Base-by-base conservation (phyloP, 2,888 invertebrate genomes). In the Drosophila antonietae region DNA sequence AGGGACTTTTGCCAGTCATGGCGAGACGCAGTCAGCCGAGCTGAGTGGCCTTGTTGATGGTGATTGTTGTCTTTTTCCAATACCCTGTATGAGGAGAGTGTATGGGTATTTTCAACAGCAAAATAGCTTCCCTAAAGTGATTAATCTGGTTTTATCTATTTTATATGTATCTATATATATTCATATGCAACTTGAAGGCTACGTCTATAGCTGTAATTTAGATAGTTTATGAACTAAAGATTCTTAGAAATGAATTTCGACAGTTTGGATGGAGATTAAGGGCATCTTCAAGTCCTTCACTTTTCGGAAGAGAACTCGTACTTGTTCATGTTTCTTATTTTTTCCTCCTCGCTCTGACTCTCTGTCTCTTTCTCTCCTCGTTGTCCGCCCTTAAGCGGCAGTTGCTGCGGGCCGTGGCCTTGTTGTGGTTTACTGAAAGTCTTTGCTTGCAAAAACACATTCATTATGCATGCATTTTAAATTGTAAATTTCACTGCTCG, bases 381-480 rank as follows among this genome's bases (percentile, higher is more conserved):
- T 12, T 14, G 20, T 14, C 20, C 20, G 44, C 58, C 70, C 35
- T 41, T 53, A 57, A 57, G 66, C 67, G 14, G 43, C 43, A 69
- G 63, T 31, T 46, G 67, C 58, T 73, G 68, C 41, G 60, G 64
- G 80, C 67, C 63, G 49, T 68, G 76, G 75, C 83, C 69, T 74
- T 75, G 80, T 58, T 69, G 64, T 67, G 71, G 64, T 63, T 56
- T 69, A 56, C 55, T 51, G 68, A 72, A 82, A 73, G 89, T 68
- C 89, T 83, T 85, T 70, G 78, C 68, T 73, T 73, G 80, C 85
- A 81, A 86, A 77, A 86, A 77, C 79, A 79, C 72, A 86, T 87
- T 80, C 68, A 86, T 87, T 88, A 88, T 88, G 81, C 82, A 87
- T 87, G 86, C 80, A 83, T 76, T 81, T 83, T 79, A 87, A 87